Evolutionary conservation across 2,113 vertebrate species (phyloP).

Genomic region (Mola mola): DNA sequence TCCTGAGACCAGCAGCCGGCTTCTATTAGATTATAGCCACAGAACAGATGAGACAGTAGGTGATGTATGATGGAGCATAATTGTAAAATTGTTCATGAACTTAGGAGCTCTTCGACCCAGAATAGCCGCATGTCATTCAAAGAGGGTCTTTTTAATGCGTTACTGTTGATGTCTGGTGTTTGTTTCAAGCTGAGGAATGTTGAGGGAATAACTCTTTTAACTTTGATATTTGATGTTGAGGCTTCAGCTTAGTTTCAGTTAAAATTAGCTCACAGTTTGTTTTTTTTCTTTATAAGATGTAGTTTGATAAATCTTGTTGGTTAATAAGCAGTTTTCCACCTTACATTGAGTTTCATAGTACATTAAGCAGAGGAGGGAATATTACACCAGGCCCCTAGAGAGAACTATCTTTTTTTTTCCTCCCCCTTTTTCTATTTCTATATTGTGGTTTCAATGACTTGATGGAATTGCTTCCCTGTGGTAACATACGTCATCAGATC

Average conservation of each 20-base stretch:
- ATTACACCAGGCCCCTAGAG: constrained; percentile 15
- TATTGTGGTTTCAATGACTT: constrained; percentile 40
- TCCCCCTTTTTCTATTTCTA: constrained; percentile 25
- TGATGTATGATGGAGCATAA: constrained; percentile 73
- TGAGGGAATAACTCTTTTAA: constrained; percentile 25
- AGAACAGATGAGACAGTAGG: constrained; percentile 76
- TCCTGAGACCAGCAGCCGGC: constrained; percentile 66
- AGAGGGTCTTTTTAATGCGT: constrained; percentile 34
- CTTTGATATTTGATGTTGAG: constrained; percentile 28
- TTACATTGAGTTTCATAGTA: constrained; percentile 6
- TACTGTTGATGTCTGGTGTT: constrained; percentile 33
- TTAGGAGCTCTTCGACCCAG: constrained; percentile 69
- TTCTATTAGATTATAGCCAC: constrained; percentile 77
- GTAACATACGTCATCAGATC: constrained; percentile 74
- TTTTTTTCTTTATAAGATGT: constrained; percentile 8
- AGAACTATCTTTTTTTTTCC: constrained; percentile 22
- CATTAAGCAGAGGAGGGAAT: constrained; percentile 15
- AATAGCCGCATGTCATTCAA: constrained; percentile 48
- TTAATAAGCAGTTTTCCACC: constrained; percentile 23
- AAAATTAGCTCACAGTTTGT: not conserved
- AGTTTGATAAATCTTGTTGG: not conserved
- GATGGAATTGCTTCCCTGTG: constrained; percentile 59
- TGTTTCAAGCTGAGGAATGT: constrained; percentile 36
- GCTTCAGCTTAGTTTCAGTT: not conserved
- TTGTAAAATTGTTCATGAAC: constrained; percentile 75